Conservation (phyloP, 2,797 vertebrate species). For the Hypotaenidia okinawae region DNA sequence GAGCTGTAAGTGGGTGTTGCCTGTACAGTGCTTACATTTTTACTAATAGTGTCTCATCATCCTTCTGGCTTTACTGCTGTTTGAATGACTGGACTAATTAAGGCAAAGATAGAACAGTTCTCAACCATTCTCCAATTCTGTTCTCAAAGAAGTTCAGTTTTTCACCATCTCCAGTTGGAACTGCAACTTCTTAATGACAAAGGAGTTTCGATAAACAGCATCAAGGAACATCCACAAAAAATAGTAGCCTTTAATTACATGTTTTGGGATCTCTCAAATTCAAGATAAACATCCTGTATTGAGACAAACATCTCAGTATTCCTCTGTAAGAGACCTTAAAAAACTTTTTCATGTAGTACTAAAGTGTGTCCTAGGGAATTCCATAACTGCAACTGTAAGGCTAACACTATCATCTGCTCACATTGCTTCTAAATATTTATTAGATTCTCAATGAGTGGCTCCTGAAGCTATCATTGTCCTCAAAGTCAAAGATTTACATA, state of each 20-base stretch:
- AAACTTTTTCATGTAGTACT: background rate
- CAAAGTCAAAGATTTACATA: background rate
- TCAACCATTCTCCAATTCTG: background rate
- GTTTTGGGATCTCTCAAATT: background rate
- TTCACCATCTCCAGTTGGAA: background rate
- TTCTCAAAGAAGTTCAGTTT: background rate
- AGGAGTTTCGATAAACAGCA: background rate
- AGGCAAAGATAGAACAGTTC: background rate
- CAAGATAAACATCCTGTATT: background rate
- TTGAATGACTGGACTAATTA: background rate
- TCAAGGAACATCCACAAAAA: background rate
- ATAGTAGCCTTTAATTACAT: background rate
- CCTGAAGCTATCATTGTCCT: background rate
- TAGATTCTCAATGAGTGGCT: background rate
- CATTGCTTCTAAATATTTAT: background rate
- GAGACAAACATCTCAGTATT: background rate
- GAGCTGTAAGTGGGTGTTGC: background rate
- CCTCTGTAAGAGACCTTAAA: background rate
- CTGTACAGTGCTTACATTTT: background rate
- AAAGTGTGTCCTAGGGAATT: background rate
- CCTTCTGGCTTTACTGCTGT: background rate
- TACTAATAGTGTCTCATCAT: background rate
- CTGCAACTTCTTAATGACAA: background rate
- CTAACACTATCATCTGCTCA: background rate
- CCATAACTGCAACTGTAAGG: background rate